Evolutionary conservation across 2,888 invertebrate species (phyloP), one percentile per base, ranked within the genome.

Genomic region (Microctonus hyperodae): DNA sequence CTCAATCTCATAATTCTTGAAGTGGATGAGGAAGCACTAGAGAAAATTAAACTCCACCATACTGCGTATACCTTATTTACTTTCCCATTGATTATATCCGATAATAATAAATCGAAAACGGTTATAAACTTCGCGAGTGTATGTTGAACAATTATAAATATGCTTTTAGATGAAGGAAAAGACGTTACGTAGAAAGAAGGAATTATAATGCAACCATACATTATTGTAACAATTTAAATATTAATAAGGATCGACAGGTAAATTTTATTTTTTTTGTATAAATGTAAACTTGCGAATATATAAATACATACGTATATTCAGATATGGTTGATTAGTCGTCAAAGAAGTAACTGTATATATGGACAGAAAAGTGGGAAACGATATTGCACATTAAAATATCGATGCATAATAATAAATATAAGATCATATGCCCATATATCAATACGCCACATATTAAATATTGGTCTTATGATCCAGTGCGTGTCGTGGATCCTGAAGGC

Each of bases 401-500:
- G 35, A 33, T 57, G 35, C 33, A 35, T 57, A 22, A 37, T 22
- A 40, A 22, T 22, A 35, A 11, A 44, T 22, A 58, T 40, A 25
- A 37, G 31, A 56, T 28, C 35, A 33, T 31, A 56, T 35, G 37
- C 37, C 13, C 37, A 37, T 37, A n/a, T n/a, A n/a, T n/a, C n/a
- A n/a, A n/a, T n/a, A n/a, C n/a, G n/a, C n/a, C n/a, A n/a, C n/a
- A 37, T n/a, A 37, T 37, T 37, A 25, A 23, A 40, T 58, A 44
- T 58, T 40, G 9, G 16, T 58, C 22, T 44, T 58, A 37, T 37
- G 37, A 58, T 58, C 40, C 25, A 48, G 60, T 60, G 60, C 60
- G 48, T 60, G 60, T 60, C 60, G 60, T 60, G 60, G 60, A 60
- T 60, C 50, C 50, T 31, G 60, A 60, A 60, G 48, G 31, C 60